Evolutionary conservation across 1,140 invertebrate species (phyloP), one percentile per base, ranked within the genome.

Genomic region (Macrostomum lignano): DNA sequence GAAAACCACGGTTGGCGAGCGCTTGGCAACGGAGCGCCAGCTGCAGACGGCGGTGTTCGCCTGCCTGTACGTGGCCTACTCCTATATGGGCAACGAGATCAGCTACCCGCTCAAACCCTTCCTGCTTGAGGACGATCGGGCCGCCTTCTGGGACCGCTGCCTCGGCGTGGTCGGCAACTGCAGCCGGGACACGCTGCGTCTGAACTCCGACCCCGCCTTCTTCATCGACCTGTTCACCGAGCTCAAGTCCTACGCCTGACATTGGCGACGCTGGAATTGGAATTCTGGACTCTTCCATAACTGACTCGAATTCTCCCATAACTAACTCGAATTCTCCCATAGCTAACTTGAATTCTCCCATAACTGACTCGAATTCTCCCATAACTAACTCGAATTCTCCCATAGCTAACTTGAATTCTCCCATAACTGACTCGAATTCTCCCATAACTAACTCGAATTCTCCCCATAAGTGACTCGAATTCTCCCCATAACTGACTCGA

Each of bases 221-320:
- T 98, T 98, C 62, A 91, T 86, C 13, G 79, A 96, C 60, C 73
- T 94, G 35, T 96, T 96, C 64, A 82, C 79, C 30, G 86, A 96
- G 64, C 64, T 96, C 42, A 93, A 93, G 62, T 70, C 71, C 28
- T 77, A 50, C 23, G 14, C 35, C 10, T 10, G n/a, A n/a, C n/a
- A n/a, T n/a, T n/a, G n/a, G n/a, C n/a, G n/a, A n/a, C n/a, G n/a
- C n/a, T n/a, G n/a, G n/a, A n/a, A n/a, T n/a, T n/a, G n/a, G n/a
- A n/a, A n/a, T n/a, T n/a, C n/a, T n/a, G n/a, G n/a, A n/a, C n/a
- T n/a, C n/a, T n/a, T n/a, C n/a, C n/a, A n/a, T n/a, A n/a, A n/a
- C n/a, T n/a, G n/a, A n/a, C n/a, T n/a, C n/a, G n/a, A n/a, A n/a
- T n/a, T n/a, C n/a, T n/a, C n/a, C n/a, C n/a, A n/a, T n/a, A n/a